Evolutionary conservation across 2,113 vertebrate genomes (phyloP).

Genomic region (Mustela nigripes): DNA sequence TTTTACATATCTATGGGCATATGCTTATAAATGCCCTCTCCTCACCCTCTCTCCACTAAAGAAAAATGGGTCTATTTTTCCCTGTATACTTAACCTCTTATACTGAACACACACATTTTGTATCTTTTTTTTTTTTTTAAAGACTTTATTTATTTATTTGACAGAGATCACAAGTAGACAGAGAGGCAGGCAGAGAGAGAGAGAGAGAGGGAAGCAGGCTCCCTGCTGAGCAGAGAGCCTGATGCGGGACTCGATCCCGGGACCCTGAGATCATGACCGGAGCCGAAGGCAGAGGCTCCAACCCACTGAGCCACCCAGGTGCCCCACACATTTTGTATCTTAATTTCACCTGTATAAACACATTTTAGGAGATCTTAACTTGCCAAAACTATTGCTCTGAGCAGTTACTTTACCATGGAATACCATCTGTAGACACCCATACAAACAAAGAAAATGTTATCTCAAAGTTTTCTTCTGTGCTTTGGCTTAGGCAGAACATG

Average conservation of each 20-base stretch:
- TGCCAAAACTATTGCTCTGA: background rate
- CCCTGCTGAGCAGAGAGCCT: too few species aligned
- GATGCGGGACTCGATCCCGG: too few species aligned
- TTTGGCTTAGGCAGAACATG: background rate
- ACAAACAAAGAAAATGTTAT: background rate
- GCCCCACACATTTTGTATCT: background rate
- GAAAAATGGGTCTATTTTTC: conserved; percentile 44
- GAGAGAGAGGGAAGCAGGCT: too few species aligned
- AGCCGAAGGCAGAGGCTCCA: too few species aligned
- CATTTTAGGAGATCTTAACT: conserved; percentile 40
- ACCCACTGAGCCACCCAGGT: too few species aligned
- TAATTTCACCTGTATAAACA: background rate
- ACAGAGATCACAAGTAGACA: too few species aligned
- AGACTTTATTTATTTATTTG: too few species aligned
- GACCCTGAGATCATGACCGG: too few species aligned
- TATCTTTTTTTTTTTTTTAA: background rate
- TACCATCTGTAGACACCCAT: background rate
- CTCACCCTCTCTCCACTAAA: background rate
- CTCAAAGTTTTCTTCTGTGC: background rate
- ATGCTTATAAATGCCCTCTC: background rate
- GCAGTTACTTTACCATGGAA: background rate
- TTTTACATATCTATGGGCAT: background rate
- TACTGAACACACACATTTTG: background rate
- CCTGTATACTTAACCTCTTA: background rate
- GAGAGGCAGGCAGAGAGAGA: too few species aligned